These are phyloP conservation scores for Eilema sororculum DNA, from an alignment of 2,888 invertebrate species.

Conservation along the genomic window DNA sequence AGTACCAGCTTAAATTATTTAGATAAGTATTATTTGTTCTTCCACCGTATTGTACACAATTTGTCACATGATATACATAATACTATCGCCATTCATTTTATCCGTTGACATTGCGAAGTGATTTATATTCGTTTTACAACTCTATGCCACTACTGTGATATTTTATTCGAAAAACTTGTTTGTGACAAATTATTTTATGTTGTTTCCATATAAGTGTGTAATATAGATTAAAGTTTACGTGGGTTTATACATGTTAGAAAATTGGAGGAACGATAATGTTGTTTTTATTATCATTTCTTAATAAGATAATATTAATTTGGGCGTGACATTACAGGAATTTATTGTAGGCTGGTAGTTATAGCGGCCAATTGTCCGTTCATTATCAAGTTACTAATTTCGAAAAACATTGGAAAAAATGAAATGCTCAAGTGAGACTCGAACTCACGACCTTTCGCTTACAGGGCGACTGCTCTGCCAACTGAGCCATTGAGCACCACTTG, in stretches of 20 bases:
- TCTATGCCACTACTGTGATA: slow-evolving; percentile 23
- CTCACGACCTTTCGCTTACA: too few relatives aligned
- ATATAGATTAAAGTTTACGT: slow-evolving; percentile 23
- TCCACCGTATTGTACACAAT: slow-evolving; percentile 6
- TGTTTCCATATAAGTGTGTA: slow-evolving; percentile 19
- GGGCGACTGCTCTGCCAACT: too few relatives aligned
- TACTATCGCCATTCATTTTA: slow-evolving; percentile 11
- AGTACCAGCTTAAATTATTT: slow-evolving; percentile 4
- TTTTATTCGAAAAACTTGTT: slow-evolving; percentile 20
- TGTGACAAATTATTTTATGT: slow-evolving; percentile 20
- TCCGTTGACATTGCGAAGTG: slow-evolving; percentile 13
- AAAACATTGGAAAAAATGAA: too few relatives aligned
- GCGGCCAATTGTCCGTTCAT: too few relatives aligned
- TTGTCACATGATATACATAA: slow-evolving; percentile 13
- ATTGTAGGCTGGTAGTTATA: not conserved
- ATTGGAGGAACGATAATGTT: slow-evolving; percentile 24
- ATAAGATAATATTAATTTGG: slow-evolving; percentile 23
- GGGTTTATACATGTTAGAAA: slow-evolving; percentile 23
- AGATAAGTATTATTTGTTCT: slow-evolving; percentile 1
- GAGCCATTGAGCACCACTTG: too few relatives aligned
- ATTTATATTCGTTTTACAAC: slow-evolving; percentile 22
- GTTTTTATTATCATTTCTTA: slow-evolving; percentile 32
- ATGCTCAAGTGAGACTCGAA: too few relatives aligned
- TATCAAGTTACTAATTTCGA: too few relatives aligned
- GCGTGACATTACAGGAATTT: not conserved